Base-by-base conservation (phyloP, 2,797 vertebrate genomes). In the Pelobates cultripes region DNA sequence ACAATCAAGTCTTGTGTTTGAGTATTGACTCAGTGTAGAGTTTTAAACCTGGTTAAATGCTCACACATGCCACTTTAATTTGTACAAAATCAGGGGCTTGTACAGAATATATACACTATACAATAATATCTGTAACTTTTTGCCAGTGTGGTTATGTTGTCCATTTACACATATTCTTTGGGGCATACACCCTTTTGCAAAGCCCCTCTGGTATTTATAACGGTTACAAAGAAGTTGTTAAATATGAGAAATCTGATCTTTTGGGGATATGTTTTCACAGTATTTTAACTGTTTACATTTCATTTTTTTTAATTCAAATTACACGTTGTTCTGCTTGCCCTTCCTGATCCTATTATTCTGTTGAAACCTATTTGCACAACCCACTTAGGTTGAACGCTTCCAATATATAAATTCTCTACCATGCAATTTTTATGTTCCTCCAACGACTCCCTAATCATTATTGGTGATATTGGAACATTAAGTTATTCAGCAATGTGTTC, bases 1-100 rank as follows among this genome's bases (percentile, higher is more conserved):
- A 85, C 85, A 88, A 86, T 90, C 86, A 85, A 86, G 44, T 45
- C 42, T 74, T 70, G 43, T 55, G 47, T 68, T 72, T 81, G 64
- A 51, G 75, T 77, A 77, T 64, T 75, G 64, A 82, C 60, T 78
- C 64, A 63, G 68, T 5, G 42, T 77, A 57, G 42, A 51, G 69
- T 70, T n/a, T n/a, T n/a, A n/a, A n/a, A n/a, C n/a, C n/a, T 73
- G 70, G 51, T 78, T 47, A 67, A 71, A 45, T 77, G 69, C 42
- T 10, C 75, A 82, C 74, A 68, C 66, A 55, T 70, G 14, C 57
- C 57, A 60, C 57, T 60, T 4, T 12, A 60, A 75, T n/a, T 55
- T 51, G 43, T 47, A 47, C 13, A 61, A 51, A 63, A 68, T 78
- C 75, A 78, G 75, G 75, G 76, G 81, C 63, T 78, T 53, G 13